Evolutionary conservation across 2,113 vertebrate genomes (phyloP).

Genomic region (Malurus cyaneus): DNA sequence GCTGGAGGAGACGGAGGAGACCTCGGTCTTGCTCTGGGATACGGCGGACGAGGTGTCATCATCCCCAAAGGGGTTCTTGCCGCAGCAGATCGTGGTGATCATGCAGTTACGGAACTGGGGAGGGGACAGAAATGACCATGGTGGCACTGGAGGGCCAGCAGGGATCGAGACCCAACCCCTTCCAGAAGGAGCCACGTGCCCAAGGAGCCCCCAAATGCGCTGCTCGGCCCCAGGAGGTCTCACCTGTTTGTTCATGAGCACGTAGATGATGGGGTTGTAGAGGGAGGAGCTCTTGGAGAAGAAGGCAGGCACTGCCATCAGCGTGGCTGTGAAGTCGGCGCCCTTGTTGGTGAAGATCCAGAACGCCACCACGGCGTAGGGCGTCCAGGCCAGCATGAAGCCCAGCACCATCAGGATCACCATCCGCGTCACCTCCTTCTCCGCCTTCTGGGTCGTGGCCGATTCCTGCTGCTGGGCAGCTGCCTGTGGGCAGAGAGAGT

Average conservation of each 20-base stretch:
- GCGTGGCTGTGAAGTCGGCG: constrained; percentile 68
- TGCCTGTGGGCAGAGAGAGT: constrained; percentile 33
- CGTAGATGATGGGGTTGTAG: constrained; percentile 70
- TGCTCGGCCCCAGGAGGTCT: not conserved
- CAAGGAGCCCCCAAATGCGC: rapidly evolving
- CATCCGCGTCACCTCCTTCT: constrained; percentile 82
- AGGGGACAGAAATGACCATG: not conserved
- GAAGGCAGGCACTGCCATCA: constrained; percentile 78
- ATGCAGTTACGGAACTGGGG: constrained; percentile 85
- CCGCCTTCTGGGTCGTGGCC: constrained; percentile 79
- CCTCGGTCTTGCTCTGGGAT: constrained; percentile 84
- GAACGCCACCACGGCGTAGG: constrained; percentile 75
- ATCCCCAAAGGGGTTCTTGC: constrained; percentile 77
- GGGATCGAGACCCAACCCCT: not conserved
- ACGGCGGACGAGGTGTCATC: constrained; percentile 74
- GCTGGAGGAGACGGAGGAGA: constrained; percentile 77
- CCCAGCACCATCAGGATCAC: constrained; percentile 80
- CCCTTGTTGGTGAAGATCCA: constrained; percentile 85
- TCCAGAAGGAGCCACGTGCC: not conserved
- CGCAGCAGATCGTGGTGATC: constrained; percentile 81
- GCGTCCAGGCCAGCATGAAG: constrained; percentile 77
- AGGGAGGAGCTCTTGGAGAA: constrained; percentile 84
- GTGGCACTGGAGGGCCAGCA: rapidly evolving
- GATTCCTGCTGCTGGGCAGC: constrained; percentile 81
- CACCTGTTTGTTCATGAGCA: constrained; percentile 80